These are phyloP conservation scores for Lepidocolaptes lacrymiger DNA, from an alignment of 2,797 vertebrate species.

Conservation along the genomic window DNA sequence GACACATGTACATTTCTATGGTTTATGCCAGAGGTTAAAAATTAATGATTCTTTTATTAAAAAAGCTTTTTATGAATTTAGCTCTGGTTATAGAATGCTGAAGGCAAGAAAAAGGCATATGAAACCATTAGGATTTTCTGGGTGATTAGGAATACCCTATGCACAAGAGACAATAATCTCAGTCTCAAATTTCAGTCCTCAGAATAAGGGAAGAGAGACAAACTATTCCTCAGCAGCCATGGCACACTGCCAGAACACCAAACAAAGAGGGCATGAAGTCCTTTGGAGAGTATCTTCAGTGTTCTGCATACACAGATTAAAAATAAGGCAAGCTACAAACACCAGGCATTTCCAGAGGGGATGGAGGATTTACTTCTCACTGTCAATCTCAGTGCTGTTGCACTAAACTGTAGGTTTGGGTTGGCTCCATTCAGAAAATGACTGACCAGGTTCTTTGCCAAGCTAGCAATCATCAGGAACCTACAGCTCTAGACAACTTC, in stretches of 20 bases:
- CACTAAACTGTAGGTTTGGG: not conserved
- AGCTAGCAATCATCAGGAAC: not conserved
- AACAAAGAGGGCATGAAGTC: not conserved
- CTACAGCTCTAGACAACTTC: not conserved
- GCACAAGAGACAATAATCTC: not conserved
- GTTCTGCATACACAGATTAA: not conserved
- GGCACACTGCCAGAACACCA: not conserved
- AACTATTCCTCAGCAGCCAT: not conserved
- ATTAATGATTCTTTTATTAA: not conserved
- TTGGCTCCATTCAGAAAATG: not conserved
- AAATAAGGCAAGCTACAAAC: not conserved
- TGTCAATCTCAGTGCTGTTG: not conserved
- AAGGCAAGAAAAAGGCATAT: not conserved
- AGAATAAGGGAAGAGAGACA: not conserved
- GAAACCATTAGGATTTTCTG: not conserved
- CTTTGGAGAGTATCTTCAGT: not conserved
- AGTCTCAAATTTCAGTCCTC: not conserved
- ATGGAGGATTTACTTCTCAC: not conserved
- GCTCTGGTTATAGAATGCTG: not conserved
- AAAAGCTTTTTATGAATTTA: conserved; percentile 26
- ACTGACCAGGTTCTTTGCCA: not conserved
- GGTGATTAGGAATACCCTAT: not conserved
- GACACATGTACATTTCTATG: not conserved
- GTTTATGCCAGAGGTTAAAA: not conserved
- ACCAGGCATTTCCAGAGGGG: not conserved